These are phyloP conservation scores for Nomada flava DNA, from an alignment of 2,888 invertebrate genomes.

Conservation along the genomic window DNA sequence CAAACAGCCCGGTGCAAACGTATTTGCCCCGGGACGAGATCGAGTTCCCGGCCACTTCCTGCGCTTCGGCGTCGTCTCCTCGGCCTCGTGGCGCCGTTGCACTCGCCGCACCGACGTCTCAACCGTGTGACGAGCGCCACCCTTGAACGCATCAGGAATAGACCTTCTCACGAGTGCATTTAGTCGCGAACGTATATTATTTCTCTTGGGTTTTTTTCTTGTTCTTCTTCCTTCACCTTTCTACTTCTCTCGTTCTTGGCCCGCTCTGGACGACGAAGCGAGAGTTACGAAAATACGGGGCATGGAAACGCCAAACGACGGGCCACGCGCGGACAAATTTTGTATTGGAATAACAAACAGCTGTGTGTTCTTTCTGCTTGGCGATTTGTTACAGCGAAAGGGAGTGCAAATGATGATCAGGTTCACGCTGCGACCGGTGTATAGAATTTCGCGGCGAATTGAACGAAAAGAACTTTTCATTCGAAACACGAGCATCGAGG, in stretches of 20 bases:
- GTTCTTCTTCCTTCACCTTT: background rate
- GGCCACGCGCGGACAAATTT: conserved; percentile 39
- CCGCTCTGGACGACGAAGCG: conserved; percentile 11
- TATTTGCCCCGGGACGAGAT: conserved; percentile 76
- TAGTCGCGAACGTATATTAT: conserved; percentile 62
- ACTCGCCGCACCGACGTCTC: conserved; percentile 70
- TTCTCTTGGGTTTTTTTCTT: background rate
- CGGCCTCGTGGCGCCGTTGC: conserved; percentile 71
- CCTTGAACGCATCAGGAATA: conserved; percentile 75
- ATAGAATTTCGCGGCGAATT: no score
- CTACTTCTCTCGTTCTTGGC: background rate
- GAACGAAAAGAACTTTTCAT: background rate
- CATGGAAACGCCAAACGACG: conserved; percentile 3
- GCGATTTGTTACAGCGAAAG: background rate
- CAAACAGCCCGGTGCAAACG: conserved; percentile 73
- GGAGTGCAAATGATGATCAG: background rate
- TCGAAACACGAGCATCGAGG: no score
- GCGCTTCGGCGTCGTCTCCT: conserved; percentile 67
- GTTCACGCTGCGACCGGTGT: no score
- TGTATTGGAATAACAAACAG: conserved; percentile 45
- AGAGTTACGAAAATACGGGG: conserved; percentile 51
- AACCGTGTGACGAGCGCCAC: conserved; percentile 75
- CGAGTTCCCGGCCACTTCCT: conserved; percentile 79
- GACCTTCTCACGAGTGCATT: conserved; percentile 75
- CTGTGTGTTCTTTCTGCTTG: background rate